Evolutionary conservation across 2,113 vertebrate species (phyloP), one percentile per base, ranked within the genome.

Genomic region (Uropsilus gracilis): DNA sequence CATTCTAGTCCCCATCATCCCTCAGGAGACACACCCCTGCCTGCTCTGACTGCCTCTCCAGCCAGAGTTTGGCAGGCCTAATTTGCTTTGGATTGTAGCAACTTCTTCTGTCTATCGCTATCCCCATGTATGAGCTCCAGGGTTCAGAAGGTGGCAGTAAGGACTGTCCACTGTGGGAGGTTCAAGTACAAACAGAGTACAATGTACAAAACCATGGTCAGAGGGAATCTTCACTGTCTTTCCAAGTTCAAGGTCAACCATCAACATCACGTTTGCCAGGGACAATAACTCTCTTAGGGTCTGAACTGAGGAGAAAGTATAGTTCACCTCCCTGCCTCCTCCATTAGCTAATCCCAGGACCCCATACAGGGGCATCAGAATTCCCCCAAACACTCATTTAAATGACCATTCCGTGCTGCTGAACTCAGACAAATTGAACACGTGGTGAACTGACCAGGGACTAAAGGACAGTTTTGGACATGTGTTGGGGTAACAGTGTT

Each of bases 231-330:
- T 61, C 55, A 32, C 0, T n/a, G 17, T 39, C 32, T 53, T 81
- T 24, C 2, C 12, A 72, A 34, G 2, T 12, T 34, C 20, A 10
- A 0, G 2, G 17, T 6, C 64, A 44, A 17, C 16, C 12, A 16
- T 16, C 32, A 61, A 22, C 10, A 10, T 18, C 14, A 77, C 0
- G 2, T 44, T 37, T 0, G 22, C 7, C 8, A 28, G n/a, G 42
- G 26, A 26, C 55, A 10, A 37, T 2, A 0, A 22, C 12, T 86
- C 32, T 55, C 48, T 42, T 17, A 2, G n/a, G 24, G 13, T 69
- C 50, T 64, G 46, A 90, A 39, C 39, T 71, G 24, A 63, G 53
- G 71, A 66, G 9, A 69, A 34, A 39, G 18, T 64, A 34, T 5
- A 55, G 26, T 20, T 46, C 13, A 24, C 1, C 18, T 12, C 30